Percentiles rank a stretch among this genome's conserved stretches.
phyloP scores from a whole-genome alignment of 2,888 invertebrate species.

The Prosopocoilus inquinatus region DNA sequence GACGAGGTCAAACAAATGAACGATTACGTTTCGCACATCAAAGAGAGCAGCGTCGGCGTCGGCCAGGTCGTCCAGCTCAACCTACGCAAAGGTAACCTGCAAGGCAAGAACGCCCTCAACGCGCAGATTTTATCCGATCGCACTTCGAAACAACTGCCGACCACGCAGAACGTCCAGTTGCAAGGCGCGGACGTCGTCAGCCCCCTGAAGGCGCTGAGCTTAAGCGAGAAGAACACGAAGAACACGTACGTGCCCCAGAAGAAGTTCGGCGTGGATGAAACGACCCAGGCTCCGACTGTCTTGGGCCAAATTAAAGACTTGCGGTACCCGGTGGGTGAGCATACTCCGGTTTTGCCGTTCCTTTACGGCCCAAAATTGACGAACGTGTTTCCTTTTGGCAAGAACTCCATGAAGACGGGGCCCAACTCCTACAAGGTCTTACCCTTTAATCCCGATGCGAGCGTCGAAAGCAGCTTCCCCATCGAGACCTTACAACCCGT shows the following conservation, averaged over 20 bases:
- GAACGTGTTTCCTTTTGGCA: constrained; percentile 10
- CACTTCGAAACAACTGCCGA: constrained; percentile 36
- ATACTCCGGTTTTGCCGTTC: not conserved
- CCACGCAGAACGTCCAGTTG: constrained; percentile 40
- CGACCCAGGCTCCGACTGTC: not conserved
- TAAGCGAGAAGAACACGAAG: not conserved
- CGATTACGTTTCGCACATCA: constrained; percentile 48
- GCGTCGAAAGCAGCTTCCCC: constrained; percentile 15
- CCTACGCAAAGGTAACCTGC: constrained; percentile 22
- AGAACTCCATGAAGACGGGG: constrained; percentile 5
- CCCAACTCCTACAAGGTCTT: constrained; percentile 13
- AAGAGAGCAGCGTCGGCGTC: constrained; percentile 46
- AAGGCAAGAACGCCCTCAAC: constrained; percentile 23
- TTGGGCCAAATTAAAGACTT: not conserved
- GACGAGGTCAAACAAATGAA: constrained; percentile 47
- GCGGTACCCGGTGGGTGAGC: not conserved
- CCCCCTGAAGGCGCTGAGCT: constrained; percentile 6
- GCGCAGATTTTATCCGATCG: constrained; percentile 36
- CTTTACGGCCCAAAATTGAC: not conserved
- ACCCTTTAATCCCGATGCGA: constrained; percentile 14
- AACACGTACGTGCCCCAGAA: not conserved
- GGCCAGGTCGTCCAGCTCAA: constrained; percentile 43
- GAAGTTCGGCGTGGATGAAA: not conserved
- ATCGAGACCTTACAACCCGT: constrained; percentile 7
- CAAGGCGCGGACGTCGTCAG: constrained; percentile 30